Base-by-base conservation (phyloP, 2,797 vertebrate genomes). In the Sternotherus odoratus region DNA sequence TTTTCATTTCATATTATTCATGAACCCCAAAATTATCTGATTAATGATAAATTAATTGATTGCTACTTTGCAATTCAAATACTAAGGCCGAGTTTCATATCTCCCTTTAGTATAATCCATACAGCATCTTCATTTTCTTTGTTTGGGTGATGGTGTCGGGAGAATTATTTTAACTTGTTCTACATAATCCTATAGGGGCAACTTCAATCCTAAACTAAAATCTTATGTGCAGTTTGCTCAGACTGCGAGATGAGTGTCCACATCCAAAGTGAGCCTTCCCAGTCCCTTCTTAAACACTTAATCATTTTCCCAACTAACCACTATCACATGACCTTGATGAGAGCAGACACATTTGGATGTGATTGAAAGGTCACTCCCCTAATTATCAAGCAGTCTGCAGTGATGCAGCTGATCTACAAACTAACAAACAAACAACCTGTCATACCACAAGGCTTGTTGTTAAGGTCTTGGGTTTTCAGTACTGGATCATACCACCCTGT, bases 41-140 rank as follows among this genome's bases (percentile, higher is more conserved):
- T 99, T 99, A 98, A 99, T 98, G 98, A 96, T 96, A 97, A 98
- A 98, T 97, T 98, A 99, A 99, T 98, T 98, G 98, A 98, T 99
- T 97, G 93, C 94, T 96, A 77, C 89, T 97, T 98, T 95, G 91
- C 94, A 95, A 97, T 97, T 98, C 97, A 96, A 97, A 95, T 95
- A 79, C 48, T 89, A 39, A 86, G 89, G 75, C 96, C 78, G 96
- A 91, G 87, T 94, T 91, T 88, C 90, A 91, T 91, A 94, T 87
- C n/a, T 96, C 21, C 86, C 79, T 96, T 96, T 94, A 87, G 54
- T 15, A 75, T 75, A 87, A 88, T 90, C 83, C 81, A 56, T 54
- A 82, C 28, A 11, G 7, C 49, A 48, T 48, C 56, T 92, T 84
- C 60, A 87, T 43, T 95, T 95, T 90, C 87, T 90, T 83, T 91